Percentiles rank a stretch among this genome's conserved stretches.
Conservation (phyloP, 2,113 vertebrate genomes). For the Nerophis lumbriciformis region DNA sequence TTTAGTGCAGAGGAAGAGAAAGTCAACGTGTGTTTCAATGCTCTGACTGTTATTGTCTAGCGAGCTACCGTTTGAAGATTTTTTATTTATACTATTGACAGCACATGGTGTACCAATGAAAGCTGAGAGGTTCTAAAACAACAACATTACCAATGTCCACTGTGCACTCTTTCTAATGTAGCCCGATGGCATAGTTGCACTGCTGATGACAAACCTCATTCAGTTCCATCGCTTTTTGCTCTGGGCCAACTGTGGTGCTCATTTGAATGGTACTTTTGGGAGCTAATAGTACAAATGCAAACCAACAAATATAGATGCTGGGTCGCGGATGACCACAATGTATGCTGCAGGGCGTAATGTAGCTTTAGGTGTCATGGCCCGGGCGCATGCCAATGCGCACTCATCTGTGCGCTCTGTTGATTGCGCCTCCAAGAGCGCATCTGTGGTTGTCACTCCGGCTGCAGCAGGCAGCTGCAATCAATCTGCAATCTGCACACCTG, state of each 20-base stretch:
- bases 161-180: slow-evolving; percentile 5
- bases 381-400: too few relatives aligned
- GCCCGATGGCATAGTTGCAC: slow-evolving; percentile 3
- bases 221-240: slow-evolving; percentile 5
- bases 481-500: too few relatives aligned
- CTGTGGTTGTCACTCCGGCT: too few relatives aligned
- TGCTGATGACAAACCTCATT: slow-evolving; percentile 17
- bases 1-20: slow-evolving; percentile 15
- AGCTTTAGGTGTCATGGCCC: too few relatives aligned
- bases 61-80: slow-evolving; percentile 45
- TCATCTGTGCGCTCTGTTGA: too few relatives aligned
- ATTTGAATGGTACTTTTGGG: slow-evolving; percentile 12
- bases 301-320: too few relatives aligned
- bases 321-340: too few relatives aligned
- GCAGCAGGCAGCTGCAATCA: too few relatives aligned
- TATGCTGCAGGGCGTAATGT: too few relatives aligned
- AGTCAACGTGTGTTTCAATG: background rate
- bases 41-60: slow-evolving; percentile 42
- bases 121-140: background rate
- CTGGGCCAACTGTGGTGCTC: slow-evolving; percentile 1
- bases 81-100: slow-evolving; percentile 35
- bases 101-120: background rate
- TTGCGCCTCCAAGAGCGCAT: too few relatives aligned
- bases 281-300: too few relatives aligned
- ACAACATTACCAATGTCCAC: slow-evolving; percentile 18